Percentiles rank a stretch among this genome's conserved stretches.
Evolutionary conservation across 2,113 vertebrate genomes (phyloP).

Genomic region (Tupaia tana): DNA sequence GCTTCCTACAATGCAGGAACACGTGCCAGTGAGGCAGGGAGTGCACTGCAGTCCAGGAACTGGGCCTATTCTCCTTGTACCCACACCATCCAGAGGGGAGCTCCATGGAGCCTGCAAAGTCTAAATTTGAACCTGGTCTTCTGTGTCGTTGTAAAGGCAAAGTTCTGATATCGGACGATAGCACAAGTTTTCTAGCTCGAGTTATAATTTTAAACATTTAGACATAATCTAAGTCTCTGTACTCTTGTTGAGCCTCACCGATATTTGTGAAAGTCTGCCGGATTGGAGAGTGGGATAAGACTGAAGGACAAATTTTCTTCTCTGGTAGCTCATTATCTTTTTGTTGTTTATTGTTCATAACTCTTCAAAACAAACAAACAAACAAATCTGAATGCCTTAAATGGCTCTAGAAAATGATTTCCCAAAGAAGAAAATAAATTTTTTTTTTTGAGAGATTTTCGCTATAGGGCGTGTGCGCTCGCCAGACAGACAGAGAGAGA

Average conservation of each 20-base stretch:
- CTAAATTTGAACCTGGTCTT: not conserved
- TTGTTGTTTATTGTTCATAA: slow-evolving; percentile 19
- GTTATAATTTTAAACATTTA: slow-evolving; percentile 7
- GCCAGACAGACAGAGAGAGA: too few species aligned
- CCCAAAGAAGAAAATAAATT: not conserved
- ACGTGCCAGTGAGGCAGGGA: not conserved
- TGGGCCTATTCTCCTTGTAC: not conserved
- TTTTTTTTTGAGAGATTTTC: not conserved
- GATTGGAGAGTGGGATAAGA: slow-evolving; percentile 10
- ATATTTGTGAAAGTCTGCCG: not conserved
- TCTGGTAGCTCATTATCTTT: not conserved
- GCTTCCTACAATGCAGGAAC: not conserved
- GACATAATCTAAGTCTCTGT: not conserved
- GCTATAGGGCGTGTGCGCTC: too few species aligned
- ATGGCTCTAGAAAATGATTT: slow-evolving; percentile 48
- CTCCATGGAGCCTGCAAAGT: not conserved
- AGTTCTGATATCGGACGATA: not conserved
- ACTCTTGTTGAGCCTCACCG: not conserved
- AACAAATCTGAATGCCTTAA: slow-evolving; percentile 49
- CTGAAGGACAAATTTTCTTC: not conserved
- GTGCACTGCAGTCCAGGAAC: not conserved
- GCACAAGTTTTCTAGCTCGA: not conserved
- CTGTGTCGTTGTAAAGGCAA: not conserved
- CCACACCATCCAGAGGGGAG: not conserved
- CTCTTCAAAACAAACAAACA: not conserved